Conservation (phyloP, 2,888 invertebrate genomes). For the Agrilus mali region DNA sequence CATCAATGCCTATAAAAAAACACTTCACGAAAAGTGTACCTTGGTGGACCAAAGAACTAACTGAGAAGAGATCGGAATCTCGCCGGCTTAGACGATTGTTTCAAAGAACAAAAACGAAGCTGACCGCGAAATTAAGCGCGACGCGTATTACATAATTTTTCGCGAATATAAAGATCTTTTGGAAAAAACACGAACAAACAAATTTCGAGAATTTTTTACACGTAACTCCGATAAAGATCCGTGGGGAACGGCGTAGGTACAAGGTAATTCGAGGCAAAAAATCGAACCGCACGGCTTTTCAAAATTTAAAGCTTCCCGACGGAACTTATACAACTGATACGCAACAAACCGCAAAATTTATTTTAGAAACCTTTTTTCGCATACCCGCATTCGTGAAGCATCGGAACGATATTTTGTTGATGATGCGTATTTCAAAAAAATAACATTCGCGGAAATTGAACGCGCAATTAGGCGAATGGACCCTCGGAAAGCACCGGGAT, state of each 20-base stretch:
- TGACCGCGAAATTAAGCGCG: background rate
- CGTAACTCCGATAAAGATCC: constrained; percentile 2
- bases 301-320: background rate
- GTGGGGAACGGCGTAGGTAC: constrained; percentile 7
- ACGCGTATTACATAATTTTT: background rate
- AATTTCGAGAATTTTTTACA: constrained; percentile 5
- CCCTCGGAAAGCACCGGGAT: constrained; percentile 2
- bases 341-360: background rate
- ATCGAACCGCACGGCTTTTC: background rate
- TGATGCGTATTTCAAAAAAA: background rate
- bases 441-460: background rate
- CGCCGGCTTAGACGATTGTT: background rate
- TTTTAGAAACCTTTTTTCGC: constrained; percentile 2
- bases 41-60: constrained; percentile 6
- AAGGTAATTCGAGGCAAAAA: background rate
- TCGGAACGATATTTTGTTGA: background rate
- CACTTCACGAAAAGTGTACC: constrained; percentile 2
- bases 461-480: constrained; percentile 1
- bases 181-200: background rate
- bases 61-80: background rate
- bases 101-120: background rate
- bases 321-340: background rate
- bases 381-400: background rate
- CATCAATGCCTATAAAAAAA: background rate
- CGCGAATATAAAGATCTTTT: too few relatives aligned